Evolutionary conservation across 2,797 vertebrate species (phyloP).

Genomic region (Tamandua tetradactyla): DNA sequence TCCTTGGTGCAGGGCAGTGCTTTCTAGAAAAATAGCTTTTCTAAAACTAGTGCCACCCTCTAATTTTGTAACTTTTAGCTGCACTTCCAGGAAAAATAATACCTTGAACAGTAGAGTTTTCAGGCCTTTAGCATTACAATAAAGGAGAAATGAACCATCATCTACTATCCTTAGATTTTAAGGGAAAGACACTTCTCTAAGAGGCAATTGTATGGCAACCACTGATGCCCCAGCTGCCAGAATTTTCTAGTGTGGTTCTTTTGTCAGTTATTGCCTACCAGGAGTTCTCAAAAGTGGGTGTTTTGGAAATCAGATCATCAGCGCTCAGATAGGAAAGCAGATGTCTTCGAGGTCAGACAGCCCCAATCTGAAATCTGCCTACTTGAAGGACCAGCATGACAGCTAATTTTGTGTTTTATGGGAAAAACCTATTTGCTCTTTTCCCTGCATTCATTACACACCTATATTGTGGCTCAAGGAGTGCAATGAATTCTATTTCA

Average conservation of each 20-base stretch:
- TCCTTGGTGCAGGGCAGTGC: background rate
- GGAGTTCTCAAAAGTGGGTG: slow-evolving; percentile 24
- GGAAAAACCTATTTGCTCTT: slow-evolving; percentile 32
- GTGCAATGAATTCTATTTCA: slow-evolving; percentile 62
- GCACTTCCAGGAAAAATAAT: slow-evolving; percentile 14
- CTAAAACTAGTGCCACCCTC: background rate
- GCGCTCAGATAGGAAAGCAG: slow-evolving; percentile 38
- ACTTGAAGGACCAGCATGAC: slow-evolving; percentile 18
- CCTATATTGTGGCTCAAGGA: slow-evolving; percentile 29
- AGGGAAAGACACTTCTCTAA: background rate
- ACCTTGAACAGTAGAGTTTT: background rate
- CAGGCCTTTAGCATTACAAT: background rate
- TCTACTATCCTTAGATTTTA: background rate
- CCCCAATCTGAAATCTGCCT: slow-evolving; percentile 15
- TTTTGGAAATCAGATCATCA: slow-evolving; percentile 56
- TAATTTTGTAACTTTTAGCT: background rate
- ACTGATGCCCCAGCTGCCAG: background rate
- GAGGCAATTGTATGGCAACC: background rate
- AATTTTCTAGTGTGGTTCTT: background rate
- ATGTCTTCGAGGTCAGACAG: slow-evolving; percentile 21
- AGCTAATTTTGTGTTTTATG: background rate
- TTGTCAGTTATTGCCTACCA: background rate
- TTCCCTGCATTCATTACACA: slow-evolving; percentile 53
- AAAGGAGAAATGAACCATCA: background rate
- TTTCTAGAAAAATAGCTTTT: slow-evolving; percentile 38